Conservation (phyloP, 2,888 invertebrate species). For the Hirtodrosophila duncani region DNA sequence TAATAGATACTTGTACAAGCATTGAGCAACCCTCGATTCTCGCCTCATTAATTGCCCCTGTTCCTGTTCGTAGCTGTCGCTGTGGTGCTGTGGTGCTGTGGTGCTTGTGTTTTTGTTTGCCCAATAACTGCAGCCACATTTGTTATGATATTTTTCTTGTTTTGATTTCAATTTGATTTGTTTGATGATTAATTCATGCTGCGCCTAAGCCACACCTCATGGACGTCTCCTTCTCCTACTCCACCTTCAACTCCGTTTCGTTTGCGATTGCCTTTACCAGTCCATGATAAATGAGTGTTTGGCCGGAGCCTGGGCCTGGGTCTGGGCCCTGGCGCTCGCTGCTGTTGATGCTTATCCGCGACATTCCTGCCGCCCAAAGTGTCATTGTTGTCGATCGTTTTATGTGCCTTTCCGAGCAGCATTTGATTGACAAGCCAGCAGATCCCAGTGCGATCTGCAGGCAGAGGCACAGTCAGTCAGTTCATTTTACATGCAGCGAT, state of each 20-base stretch:
- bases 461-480: conserved; percentile 8
- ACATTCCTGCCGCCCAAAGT: conserved; percentile 71
- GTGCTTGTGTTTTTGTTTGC: no score
- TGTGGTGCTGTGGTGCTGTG: no score
- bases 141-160: conserved; percentile 47
- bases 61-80: conserved; percentile 31
- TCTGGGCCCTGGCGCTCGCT: conserved; percentile 16
- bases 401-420: conserved; percentile 20
- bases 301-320: conserved; percentile 35
- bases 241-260: conserved; percentile 1
- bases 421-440: conserved; percentile 59
- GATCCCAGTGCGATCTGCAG: conserved; percentile 8
- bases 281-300: conserved; percentile 57
- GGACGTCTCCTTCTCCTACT: conserved; percentile 2
- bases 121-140: conserved; percentile 33
- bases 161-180: conserved; percentile 39
- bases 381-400: conserved; percentile 72
- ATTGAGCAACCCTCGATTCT: conserved; percentile 26
- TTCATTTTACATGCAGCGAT: conserved; percentile 44
- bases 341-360: conserved; percentile 59
- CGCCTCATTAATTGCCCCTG: conserved; percentile 44
- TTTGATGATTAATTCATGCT: conserved; percentile 59
- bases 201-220: conserved; percentile 54
- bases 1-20: conserved; percentile 29
- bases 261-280: conserved; percentile 7